Evolutionary conservation across 2,797 vertebrate species (phyloP).

Genomic region (Columba guinea): DNA sequence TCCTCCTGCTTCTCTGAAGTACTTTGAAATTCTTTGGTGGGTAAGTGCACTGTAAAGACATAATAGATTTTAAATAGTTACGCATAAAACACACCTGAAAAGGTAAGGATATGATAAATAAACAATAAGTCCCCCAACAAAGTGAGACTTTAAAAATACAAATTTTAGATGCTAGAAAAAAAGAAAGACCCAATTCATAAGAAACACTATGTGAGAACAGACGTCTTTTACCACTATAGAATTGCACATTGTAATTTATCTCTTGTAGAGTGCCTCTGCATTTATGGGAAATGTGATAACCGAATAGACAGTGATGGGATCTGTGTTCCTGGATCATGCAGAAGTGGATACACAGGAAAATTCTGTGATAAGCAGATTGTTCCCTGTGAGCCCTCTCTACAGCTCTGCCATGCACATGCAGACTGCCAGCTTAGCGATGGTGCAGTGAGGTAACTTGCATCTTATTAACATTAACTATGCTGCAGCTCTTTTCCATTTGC

Average conservation of each 20-base stretch:
- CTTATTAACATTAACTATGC: background rate
- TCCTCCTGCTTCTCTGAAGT: background rate
- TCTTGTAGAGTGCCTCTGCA: slow-evolving; percentile 84
- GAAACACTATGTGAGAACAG: background rate
- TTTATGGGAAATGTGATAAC: slow-evolving; percentile 86
- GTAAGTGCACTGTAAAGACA: background rate
- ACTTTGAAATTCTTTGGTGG: background rate
- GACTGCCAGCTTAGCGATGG: slow-evolving; percentile 81
- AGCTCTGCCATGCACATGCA: slow-evolving; percentile 87
- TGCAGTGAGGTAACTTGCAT: slow-evolving; percentile 72
- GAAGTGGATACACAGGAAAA: slow-evolving; percentile 75
- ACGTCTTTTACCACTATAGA: background rate
- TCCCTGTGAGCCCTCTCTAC: slow-evolving; percentile 76
- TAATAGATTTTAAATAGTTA: background rate
- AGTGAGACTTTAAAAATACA: background rate
- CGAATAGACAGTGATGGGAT: slow-evolving; percentile 78
- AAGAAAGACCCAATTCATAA: background rate
- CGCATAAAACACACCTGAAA: background rate
- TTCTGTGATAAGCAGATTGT: slow-evolving; percentile 81
- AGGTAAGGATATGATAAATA: background rate
- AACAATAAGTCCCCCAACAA: background rate
- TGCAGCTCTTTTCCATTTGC: background rate
- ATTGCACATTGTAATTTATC: background rate
- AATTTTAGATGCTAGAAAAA: background rate
- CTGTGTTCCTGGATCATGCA: slow-evolving; percentile 85